A percentile compares a stretch with the other conserved stretches of the same genome.
Evolutionary conservation across 2,888 invertebrate genomes (phyloP).

Genomic region (Lydus trimaculatus): DNA sequence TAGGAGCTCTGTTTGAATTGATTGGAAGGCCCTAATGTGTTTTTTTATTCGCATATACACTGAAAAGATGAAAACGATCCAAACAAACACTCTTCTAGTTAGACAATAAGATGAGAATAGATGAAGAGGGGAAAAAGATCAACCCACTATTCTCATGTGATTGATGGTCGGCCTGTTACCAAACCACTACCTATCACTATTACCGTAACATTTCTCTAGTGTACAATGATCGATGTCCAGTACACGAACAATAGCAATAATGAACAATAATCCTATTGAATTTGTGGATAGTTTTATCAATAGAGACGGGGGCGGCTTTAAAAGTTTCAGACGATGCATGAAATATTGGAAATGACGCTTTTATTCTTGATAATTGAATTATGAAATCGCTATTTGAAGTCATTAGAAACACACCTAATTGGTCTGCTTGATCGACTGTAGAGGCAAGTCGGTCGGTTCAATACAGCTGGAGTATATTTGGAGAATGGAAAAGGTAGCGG

Average conservation of each 20-base stretch:
- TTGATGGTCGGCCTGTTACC: conserved; percentile 16
- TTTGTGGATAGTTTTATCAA: conserved; percentile 12
- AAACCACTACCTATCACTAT: not conserved
- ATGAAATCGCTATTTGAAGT: too few relatives aligned
- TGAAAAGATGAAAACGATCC: not conserved
- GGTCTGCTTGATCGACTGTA: too few relatives aligned
- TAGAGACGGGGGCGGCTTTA: not conserved
- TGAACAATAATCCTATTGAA: conserved; percentile 28
- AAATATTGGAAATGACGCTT: not conserved
- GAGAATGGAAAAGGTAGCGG: too few relatives aligned
- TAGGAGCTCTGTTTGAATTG: not conserved
- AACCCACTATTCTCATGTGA: conserved; percentile 16
- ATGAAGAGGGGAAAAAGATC: not conserved
- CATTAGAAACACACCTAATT: too few relatives aligned
- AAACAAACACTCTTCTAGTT: not conserved
- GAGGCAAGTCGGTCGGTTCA: too few relatives aligned
- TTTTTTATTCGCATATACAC: not conserved
- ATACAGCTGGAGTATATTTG: too few relatives aligned
- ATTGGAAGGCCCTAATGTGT: not conserved
- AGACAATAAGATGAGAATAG: not conserved
- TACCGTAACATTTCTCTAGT: conserved; percentile 1
- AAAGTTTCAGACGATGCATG: not conserved
- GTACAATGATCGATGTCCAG: conserved; percentile 28
- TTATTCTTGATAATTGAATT: not conserved
- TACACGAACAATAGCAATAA: conserved; percentile 25